Evolutionary conservation across 2,888 invertebrate genomes (phyloP).

Genomic region (Eupithecia vulgata): DNA sequence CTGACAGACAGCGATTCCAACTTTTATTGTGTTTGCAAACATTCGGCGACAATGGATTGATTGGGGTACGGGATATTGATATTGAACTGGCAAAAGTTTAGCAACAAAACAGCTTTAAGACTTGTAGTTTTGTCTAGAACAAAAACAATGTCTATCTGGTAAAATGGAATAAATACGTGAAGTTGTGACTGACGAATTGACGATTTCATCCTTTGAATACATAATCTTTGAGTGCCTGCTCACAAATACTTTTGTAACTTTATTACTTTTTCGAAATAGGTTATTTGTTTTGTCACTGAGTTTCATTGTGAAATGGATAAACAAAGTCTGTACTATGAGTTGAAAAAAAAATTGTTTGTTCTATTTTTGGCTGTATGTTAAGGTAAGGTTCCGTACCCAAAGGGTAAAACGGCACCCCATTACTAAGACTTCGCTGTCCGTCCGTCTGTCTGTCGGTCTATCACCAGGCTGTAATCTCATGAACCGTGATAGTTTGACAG

Average conservation of each 20-base stretch:
- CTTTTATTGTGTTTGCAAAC: constrained; percentile 56
- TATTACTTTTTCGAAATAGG: background rate
- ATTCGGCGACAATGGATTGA: constrained; percentile 37
- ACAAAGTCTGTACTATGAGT: too few species aligned
- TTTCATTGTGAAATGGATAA: background rate
- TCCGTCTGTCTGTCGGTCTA: too few species aligned
- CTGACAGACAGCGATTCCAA: constrained; percentile 49
- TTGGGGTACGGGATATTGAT: constrained; percentile 34
- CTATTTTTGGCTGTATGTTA: too few species aligned
- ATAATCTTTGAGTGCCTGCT: background rate
- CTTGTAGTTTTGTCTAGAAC: constrained; percentile 4
- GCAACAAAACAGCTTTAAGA: constrained; percentile 12
- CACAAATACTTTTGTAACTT: background rate
- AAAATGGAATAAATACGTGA: background rate
- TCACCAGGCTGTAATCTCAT: too few species aligned
- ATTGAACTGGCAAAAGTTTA: constrained; percentile 20
- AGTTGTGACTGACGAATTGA: background rate
- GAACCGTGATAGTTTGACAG: too few species aligned
- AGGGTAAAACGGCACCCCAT: too few species aligned
- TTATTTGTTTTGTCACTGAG: background rate
- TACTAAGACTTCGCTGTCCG: too few species aligned
- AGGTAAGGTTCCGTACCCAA: too few species aligned
- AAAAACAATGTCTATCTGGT: background rate
- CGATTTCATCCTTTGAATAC: background rate
- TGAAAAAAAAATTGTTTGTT: too few species aligned